These are phyloP conservation scores for Trematomus loennbergii DNA, from an alignment of 2,113 vertebrate species.

Conservation along the genomic window DNA sequence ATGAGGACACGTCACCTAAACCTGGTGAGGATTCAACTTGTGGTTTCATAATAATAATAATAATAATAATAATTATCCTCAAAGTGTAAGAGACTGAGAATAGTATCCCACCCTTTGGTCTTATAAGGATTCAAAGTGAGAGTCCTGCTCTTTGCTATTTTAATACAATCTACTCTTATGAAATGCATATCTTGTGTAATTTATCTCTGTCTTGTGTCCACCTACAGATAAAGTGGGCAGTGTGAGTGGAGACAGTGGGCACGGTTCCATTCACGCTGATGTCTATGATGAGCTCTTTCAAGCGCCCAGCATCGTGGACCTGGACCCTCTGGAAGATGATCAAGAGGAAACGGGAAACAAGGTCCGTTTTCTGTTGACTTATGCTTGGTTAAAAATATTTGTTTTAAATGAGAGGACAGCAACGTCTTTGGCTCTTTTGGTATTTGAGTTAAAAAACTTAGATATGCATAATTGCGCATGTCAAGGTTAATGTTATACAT, in stretches of 20 bases:
- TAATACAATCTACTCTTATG: background rate
- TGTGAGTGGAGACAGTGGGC: conserved; percentile 83
- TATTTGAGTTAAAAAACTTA: background rate
- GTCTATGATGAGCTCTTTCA: conserved; percentile 95
- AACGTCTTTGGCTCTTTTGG: background rate
- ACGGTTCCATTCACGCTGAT: conserved; percentile 82
- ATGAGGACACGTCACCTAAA: conserved; percentile 87
- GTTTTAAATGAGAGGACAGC: background rate
- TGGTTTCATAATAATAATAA: background rate
- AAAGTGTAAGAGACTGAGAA: background rate
- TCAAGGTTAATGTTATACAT: conserved; percentile 9
- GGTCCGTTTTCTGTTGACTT: conserved; percentile 65
- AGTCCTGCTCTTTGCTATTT: no score
- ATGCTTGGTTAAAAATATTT: background rate
- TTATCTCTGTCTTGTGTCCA: conserved; percentile 16
- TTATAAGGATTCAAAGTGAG: background rate
- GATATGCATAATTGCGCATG: background rate
- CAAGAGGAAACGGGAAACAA: conserved; percentile 85
- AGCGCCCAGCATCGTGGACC: conserved; percentile 79
- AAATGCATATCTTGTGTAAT: conserved; percentile 28
- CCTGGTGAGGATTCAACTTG: conserved; percentile 52
- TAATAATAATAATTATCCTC: background rate
- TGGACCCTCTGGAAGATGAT: conserved; percentile 84
- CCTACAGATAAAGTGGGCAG: conserved; percentile 84
- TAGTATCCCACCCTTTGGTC: background rate